Evolutionary conservation across 2,888 invertebrate species (phyloP).

Genomic region (Lepidochitona cinerea): DNA sequence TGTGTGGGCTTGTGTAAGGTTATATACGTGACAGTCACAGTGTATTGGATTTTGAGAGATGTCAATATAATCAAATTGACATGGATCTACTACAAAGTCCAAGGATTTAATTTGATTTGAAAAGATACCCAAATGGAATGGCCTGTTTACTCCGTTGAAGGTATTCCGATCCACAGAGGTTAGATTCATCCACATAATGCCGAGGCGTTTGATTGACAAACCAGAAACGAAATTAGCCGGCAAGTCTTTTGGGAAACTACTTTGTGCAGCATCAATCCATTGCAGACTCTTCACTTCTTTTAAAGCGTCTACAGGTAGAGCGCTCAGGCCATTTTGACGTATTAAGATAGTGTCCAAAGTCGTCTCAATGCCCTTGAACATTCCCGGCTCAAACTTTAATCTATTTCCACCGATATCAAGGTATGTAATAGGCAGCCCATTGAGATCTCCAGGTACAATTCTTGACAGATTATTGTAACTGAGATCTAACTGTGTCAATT

Average conservation of each 20-base stretch:
- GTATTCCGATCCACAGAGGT: neutral
- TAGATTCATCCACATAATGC: constrained; percentile 1
- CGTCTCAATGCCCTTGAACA: neutral
- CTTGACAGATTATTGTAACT: neutral
- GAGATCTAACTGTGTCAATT: neutral
- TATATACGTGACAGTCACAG: constrained; percentile 6
- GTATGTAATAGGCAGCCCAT: neutral
- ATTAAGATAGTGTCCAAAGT: neutral
- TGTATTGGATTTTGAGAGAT: neutral
- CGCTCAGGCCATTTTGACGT: neutral
- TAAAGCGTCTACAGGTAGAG: neutral
- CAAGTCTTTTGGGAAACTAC: neutral
- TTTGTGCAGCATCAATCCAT: constrained; percentile 8
- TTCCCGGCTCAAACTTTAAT: neutral
- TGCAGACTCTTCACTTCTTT: neutral
- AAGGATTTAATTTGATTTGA: neutral
- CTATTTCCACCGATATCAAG: neutral
- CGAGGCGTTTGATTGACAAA: neutral
- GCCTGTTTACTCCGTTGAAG: neutral
- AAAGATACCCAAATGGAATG: neutral
- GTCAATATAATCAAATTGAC: neutral
- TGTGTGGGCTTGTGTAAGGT: neutral
- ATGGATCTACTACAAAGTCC: constrained; percentile 1
- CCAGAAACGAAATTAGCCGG: neutral
- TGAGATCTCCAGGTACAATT: neutral